These are phyloP conservation scores for Manis crassicaudata DNA, from an alignment of 2,797 vertebrate species.

Conservation along the genomic window DNA sequence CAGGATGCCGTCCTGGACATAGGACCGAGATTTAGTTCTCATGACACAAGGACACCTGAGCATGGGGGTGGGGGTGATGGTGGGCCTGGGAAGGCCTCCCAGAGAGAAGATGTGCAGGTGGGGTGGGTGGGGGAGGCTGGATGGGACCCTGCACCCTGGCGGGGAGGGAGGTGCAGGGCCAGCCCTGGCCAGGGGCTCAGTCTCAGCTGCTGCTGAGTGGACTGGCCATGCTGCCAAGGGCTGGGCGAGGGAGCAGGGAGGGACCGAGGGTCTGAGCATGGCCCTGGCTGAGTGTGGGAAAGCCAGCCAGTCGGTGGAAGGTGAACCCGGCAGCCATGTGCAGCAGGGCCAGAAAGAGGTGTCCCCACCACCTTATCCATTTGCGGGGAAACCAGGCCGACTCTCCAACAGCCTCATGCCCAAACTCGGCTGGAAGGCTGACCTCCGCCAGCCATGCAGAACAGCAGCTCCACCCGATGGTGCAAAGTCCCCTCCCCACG, in stretches of 20 bases:
- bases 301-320: accelerated
- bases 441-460: accelerated
- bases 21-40: background rate
- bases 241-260: background rate
- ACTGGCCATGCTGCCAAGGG: background rate
- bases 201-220: background rate
- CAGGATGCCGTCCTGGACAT: background rate
- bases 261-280: background rate
- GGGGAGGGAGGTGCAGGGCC: background rate
- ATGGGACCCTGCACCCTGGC: accelerated
- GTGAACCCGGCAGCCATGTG: accelerated
- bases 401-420: background rate
- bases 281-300: accelerated
- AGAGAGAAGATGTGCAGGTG: background rate
- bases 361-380: accelerated
- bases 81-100: background rate
- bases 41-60: background rate
- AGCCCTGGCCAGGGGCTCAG: background rate
- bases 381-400: background rate
- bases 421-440: background rate
- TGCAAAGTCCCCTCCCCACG: background rate
- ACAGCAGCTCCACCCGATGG: background rate
- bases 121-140: background rate
- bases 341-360: background rate
- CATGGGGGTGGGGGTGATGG: background rate